Base-by-base conservation (phyloP, 1,140 invertebrate species). In the Zaprionus kolodkinae region DNA sequence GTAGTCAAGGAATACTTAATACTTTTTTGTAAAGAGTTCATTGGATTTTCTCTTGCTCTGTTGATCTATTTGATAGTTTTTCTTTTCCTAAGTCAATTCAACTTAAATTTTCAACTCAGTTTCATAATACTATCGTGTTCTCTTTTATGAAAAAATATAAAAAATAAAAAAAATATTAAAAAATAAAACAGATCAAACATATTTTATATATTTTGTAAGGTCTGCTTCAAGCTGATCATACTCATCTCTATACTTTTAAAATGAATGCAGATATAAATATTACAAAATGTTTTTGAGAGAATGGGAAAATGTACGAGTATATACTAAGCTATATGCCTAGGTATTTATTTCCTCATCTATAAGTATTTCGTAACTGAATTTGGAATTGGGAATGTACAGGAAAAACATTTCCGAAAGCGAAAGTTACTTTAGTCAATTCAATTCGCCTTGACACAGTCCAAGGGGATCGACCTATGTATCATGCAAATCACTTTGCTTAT, bases 401-500 rank as follows among this genome's bases (percentile, higher is more conserved):
- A 9, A 0, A 15, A 45, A 45, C n/a, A 15, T 45, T 45, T 45
- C 6, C 6, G 40, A 45, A 45, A 45, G 40, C 40, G 40, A 45
- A 45, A 45, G 40, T 45, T 10, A 3, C n/a, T 45, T 45, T 7
- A 45, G 40, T 45, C 40, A 45, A 45, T 15, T 45, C 40, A 45
- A 45, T n/a, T 45, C 15, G n/a, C 40, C 40, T 45, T 45, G 40
- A 15, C 35, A 55, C 43, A 73, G 36, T 30, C 40, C n/a, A 52
- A 50, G 9, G n/a, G 7, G 4, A 21, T 11, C 15, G 55, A 48
- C 30, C 30, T 61, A 73, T 50, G 65, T 68, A 33, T 56, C 50
- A 68, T 68, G 36, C 35, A 36, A 72, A 72, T 67, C 11, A 27
- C 33, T 21, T 33, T 59, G 54, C 60, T 40, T 30, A 38, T 56